These are phyloP conservation scores for Pavo muticus DNA, from an alignment of 2,113 vertebrate species.

Conservation along the genomic window DNA sequence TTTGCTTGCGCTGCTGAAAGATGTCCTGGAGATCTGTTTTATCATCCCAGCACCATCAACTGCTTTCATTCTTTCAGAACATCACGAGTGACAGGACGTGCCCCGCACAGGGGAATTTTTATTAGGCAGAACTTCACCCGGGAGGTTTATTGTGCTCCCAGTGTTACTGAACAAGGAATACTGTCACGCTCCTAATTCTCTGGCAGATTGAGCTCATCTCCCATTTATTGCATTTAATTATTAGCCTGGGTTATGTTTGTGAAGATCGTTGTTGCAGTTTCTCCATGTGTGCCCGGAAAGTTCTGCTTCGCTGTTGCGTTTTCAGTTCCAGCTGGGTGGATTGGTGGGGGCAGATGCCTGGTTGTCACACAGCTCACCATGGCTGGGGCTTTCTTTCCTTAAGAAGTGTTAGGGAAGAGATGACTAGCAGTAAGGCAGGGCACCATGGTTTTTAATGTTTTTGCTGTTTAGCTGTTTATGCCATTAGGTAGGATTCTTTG, in stretches of 20 bases:
- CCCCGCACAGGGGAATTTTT: background rate
- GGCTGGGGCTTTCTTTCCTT: background rate
- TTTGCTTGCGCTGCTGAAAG: slow-evolving; percentile 32
- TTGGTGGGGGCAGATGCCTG: background rate
- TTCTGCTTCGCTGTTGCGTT: background rate
- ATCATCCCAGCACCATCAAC: slow-evolving; percentile 13
- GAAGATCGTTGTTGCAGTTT: background rate
- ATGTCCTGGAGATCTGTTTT: slow-evolving; percentile 59
- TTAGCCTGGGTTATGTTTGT: background rate
- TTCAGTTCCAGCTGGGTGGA: background rate
- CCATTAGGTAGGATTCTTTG: background rate
- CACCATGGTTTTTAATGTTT: background rate
- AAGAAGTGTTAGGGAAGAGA: background rate
- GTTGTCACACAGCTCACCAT: background rate
- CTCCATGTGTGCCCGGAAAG: background rate
- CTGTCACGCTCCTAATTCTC: background rate
- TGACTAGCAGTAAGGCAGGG: background rate
- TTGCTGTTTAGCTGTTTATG: background rate
- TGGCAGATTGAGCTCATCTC: background rate
- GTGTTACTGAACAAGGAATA: background rate
- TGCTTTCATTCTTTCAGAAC: slow-evolving; percentile 6
- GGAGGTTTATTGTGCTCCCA: background rate
- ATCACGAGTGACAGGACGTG: background rate
- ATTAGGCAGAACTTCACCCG: background rate
- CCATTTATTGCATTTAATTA: background rate